phyloP scores from a whole-genome alignment of 2,888 invertebrate species.

The Ornithoptera alexandrae region DNA sequence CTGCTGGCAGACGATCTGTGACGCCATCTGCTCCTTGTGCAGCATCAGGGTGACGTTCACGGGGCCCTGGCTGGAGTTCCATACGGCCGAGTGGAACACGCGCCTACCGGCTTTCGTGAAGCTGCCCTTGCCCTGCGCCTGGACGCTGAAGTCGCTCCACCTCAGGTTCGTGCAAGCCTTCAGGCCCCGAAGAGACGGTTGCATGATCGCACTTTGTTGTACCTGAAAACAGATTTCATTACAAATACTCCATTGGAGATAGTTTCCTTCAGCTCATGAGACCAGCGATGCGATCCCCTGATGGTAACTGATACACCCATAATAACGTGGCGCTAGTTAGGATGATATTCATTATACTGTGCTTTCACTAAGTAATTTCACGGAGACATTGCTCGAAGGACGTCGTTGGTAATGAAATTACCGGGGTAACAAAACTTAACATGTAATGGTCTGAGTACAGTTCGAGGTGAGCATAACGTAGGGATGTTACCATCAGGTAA shows the following conservation, averaged over 20 bases:
- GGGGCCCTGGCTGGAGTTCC: slow-evolving; percentile 83
- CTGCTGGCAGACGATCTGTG: slow-evolving; percentile 82
- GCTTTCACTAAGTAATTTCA: no score
- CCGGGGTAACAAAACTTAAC: no score
- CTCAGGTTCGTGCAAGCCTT: slow-evolving; percentile 86
- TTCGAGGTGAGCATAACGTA: no score
- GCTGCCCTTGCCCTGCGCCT: slow-evolving; percentile 68
- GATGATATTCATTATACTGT: no score
- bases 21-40: slow-evolving; percentile 82
- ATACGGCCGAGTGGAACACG: slow-evolving; percentile 87
- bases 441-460: no score
- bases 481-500: no score
- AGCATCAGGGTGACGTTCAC: slow-evolving; percentile 85
- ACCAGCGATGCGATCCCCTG: no score
- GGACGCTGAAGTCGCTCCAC: slow-evolving; percentile 85
- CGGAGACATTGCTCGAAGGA: no score
- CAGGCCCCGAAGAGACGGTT: slow-evolving; percentile 84
- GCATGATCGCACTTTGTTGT: slow-evolving; percentile 85
- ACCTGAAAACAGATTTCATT: slow-evolving; percentile 49
- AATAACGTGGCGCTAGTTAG: no score
- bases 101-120: slow-evolving; percentile 83
- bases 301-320: no score
- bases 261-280: no score
- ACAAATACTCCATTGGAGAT: background rate
- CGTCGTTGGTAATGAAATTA: no score